Conservation (phyloP, 2,797 vertebrate genomes). For the Alauda arvensis region DNA sequence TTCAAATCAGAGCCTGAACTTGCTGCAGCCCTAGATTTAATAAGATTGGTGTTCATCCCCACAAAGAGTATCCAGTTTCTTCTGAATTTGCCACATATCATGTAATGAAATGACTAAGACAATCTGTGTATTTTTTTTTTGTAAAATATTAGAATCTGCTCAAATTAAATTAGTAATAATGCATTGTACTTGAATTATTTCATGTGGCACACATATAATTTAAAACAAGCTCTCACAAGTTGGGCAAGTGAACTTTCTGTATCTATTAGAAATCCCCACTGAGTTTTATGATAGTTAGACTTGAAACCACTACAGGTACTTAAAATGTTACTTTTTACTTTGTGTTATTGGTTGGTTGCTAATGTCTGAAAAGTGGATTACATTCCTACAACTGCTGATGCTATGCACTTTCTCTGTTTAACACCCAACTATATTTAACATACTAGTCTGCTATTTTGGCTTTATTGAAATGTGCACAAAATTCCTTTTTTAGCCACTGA, state of each 20-base stretch:
- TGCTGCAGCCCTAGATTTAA: not conserved
- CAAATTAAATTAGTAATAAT: not conserved
- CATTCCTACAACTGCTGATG: not conserved
- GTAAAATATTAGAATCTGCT: not conserved
- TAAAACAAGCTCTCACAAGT: not conserved
- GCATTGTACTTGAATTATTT: not conserved
- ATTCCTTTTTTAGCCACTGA: constrained; percentile 11
- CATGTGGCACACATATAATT: not conserved
- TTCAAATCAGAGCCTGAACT: not conserved
- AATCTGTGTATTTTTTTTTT: not conserved
- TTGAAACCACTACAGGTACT: not conserved
- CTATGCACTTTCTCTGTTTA: not conserved
- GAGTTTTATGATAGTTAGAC: not conserved
- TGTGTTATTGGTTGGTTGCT: not conserved
- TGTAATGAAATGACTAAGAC: not conserved
- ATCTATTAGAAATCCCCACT: not conserved
- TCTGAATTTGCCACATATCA: not conserved
- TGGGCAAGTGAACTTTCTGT: not conserved
- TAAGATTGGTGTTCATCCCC: not conserved
- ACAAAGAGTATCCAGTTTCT: not conserved
- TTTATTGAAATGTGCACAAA: not conserved
- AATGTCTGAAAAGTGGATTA: not conserved
- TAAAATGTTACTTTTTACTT: not conserved
- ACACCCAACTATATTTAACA: not conserved
- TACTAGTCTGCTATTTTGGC: not conserved